These are phyloP conservation scores for Sebastes taczanowskii DNA, from an alignment of 2,797 vertebrate species.

Conservation along the genomic window DNA sequence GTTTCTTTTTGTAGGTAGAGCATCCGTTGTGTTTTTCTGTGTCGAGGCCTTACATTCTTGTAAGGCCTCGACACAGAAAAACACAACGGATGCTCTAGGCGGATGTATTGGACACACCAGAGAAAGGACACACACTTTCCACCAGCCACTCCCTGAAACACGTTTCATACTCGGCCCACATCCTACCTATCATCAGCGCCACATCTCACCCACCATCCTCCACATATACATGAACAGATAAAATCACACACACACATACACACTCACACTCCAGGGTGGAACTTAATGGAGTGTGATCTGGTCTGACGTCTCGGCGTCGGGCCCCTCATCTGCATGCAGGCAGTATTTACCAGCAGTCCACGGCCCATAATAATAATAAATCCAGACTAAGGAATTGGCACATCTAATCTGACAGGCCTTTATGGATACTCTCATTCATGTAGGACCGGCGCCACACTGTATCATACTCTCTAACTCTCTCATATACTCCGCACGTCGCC, in stretches of 20 bases:
- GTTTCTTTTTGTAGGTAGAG: neutral
- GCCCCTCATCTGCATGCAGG: conserved; percentile 75
- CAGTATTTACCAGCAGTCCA: conserved; percentile 52
- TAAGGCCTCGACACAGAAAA: too few species aligned
- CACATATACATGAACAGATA: conserved; percentile 16
- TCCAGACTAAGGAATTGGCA: conserved; percentile 73
- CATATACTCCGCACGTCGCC: conserved; percentile 37
- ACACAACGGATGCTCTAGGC: too few species aligned
- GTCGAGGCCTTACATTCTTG: neutral
- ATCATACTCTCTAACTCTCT: conserved; percentile 58
- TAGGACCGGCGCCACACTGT: conserved; percentile 50
- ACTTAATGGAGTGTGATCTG: conserved; percentile 78
- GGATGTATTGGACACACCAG: neutral
- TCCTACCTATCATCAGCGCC: neutral
- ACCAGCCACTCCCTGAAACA: conserved; percentile 8
- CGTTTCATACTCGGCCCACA: neutral
- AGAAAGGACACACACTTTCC: neutral
- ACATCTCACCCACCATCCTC: conserved; percentile 7
- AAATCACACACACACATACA: conserved; percentile 23
- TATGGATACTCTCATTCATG: conserved; percentile 74
- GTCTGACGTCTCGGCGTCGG: conserved; percentile 59
- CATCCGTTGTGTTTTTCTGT: neutral
- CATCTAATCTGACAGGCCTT: conserved; percentile 79
- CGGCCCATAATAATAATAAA: conserved; percentile 71
- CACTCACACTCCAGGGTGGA: conserved; percentile 35